Evolutionary conservation across 2,113 vertebrate genomes (phyloP), one percentile per base, ranked within the genome.

Genomic region (Rhinoptilus africanus): DNA sequence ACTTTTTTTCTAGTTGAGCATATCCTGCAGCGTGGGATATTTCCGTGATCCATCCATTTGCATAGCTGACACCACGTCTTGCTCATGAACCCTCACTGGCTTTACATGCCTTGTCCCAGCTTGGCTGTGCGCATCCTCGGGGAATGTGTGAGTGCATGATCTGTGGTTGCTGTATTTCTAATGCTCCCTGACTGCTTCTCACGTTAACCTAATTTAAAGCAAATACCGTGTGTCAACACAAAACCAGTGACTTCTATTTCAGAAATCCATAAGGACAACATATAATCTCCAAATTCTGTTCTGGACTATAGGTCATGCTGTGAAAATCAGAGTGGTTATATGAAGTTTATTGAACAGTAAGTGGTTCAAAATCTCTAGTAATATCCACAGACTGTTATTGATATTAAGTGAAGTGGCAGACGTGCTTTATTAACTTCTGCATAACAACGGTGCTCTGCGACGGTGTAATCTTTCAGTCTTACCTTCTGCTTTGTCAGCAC

Each of bases 341-440:
- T 39, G 78, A 96, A 90, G 71, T 84, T 89, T 95, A 94, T 22
- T 91, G 92, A 89, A 60, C 45, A 80, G 28, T 89, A 92, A 94
- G 78, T 97, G 91, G 83, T 68, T 94, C 63, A 84, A 85, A 96
- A 89, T 69, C 62, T 94, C 75, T 94, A 60, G 68, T 96, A 95
- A 84, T 69, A 20, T 47, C 56, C 68, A 37, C 24, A 53, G 77
- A 37, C 30, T 72, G 9, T 63, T 96, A 59, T 1, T 92, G 57
- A 78, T 78, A 76, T 8, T 60, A 86, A 67, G 45, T 60, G 41
- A 72, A 88, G 83, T 47, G 76, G 51, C 69, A 50, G 59, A 72
- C 8, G 9, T 0, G 10, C 75, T 93, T 92, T 96, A 76, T 86
- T 73, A 80, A 74, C n/a, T 79, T 94, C 83, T 66, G 37, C 69